Conservation (phyloP, 2,888 invertebrate genomes). For the Agonopterix subpropinquella region DNA sequence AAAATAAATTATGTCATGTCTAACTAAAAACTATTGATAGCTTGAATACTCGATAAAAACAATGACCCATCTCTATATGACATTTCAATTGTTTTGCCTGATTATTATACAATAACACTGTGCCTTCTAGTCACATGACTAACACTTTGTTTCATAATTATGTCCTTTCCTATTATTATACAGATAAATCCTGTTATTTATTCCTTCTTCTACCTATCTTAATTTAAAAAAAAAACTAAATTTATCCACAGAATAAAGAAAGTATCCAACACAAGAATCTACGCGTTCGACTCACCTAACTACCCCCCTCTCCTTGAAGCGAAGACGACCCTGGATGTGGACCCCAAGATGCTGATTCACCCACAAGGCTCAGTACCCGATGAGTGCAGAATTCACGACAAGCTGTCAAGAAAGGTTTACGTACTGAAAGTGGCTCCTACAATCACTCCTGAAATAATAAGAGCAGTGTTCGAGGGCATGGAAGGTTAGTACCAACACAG, state of each 20-base stretch:
- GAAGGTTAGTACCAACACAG: slow-evolving; percentile 43
- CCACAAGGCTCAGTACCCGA: slow-evolving; percentile 55
- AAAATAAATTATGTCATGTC: no score
- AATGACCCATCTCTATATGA: no score
- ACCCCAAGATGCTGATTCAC: slow-evolving; percentile 73
- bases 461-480: slow-evolving; percentile 82
- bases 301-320: slow-evolving; percentile 83
- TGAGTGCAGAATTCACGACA: slow-evolving; percentile 82
- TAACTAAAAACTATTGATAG: no score
- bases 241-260: slow-evolving; percentile 80
- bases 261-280: slow-evolving; percentile 82
- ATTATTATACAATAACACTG: no score
- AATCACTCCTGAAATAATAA: slow-evolving; percentile 86
- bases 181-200: no score
- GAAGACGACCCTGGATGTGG: slow-evolving; percentile 80
- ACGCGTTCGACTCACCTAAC: slow-evolving; percentile 93
- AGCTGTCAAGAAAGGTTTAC: slow-evolving; percentile 88
- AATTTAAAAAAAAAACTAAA: no score
- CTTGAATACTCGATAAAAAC: no score
- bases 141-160: no score
- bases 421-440: slow-evolving; percentile 93
- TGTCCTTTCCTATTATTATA: no score
- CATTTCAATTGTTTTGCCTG: no score
- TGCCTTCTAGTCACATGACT: no score
- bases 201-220: no score